These are phyloP conservation scores for Drosophila mulleri DNA, from an alignment of 2,888 invertebrate species.

Conservation along the genomic window DNA sequence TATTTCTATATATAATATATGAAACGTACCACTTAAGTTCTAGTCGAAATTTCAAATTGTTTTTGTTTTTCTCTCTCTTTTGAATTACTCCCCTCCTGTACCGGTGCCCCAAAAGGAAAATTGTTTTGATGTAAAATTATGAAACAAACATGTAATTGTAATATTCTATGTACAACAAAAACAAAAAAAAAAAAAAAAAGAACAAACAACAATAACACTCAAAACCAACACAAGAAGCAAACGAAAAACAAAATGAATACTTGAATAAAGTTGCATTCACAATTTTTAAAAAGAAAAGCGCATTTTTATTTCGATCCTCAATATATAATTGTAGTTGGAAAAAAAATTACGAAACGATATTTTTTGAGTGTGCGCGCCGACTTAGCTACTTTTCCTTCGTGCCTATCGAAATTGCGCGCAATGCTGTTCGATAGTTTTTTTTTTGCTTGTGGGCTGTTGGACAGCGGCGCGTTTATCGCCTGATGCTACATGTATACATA, in stretches of 20 bases:
- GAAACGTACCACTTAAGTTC: conserved; percentile 79
- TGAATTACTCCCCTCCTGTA: conserved; percentile 17
- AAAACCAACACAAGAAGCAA: conserved; percentile 51
- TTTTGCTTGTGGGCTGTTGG: conserved; percentile 28
- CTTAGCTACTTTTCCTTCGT: neutral
- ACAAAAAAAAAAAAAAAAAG: conserved; percentile 46
- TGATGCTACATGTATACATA: conserved; percentile 52
- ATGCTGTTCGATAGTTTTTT: conserved; percentile 42
- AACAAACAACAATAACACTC: conserved; percentile 43
- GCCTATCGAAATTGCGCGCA: conserved; percentile 54
- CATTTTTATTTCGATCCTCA: neutral
- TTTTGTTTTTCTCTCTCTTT: conserved; percentile 52
- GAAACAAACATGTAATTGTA: conserved; percentile 69
- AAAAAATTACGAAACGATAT: neutral
- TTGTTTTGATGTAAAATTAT: conserved; percentile 81
- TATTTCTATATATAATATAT: conserved; percentile 29
- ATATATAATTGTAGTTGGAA: neutral
- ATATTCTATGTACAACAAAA: conserved; percentile 77
- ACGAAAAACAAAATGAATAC: conserved; percentile 70
- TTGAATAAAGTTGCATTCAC: conserved; percentile 84
- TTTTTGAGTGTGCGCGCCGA: conserved; percentile 11
- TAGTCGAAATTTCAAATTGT: conserved; percentile 83
- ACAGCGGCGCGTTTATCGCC: conserved; percentile 36
- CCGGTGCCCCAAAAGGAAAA: conserved; percentile 24
- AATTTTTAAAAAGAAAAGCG: conserved; percentile 72